These are phyloP conservation scores for Cactoblastis cactorum DNA, from an alignment of 2,888 invertebrate species.

Conservation along the genomic window DNA sequence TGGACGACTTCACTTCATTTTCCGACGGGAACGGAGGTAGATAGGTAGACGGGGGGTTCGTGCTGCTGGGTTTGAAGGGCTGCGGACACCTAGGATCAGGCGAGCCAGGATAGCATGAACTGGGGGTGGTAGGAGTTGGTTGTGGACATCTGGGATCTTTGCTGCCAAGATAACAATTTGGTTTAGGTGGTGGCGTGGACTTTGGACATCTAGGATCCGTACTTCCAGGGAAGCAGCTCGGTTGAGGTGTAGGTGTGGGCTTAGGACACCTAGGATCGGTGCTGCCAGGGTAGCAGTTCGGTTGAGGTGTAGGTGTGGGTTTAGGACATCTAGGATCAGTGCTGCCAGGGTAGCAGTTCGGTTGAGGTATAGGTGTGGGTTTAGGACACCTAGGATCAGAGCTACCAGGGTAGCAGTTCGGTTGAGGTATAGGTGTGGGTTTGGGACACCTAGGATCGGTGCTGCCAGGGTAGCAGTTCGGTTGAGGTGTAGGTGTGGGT, in stretches of 20 bases:
- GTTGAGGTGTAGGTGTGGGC: slow-evolving; percentile 23
- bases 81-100: slow-evolving; percentile 63
- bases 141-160: slow-evolving; percentile 24
- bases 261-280: slow-evolving; percentile 28
- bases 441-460: slow-evolving; percentile 37
- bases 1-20: slow-evolving; percentile 54
- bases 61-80: slow-evolving; percentile 62
- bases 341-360: slow-evolving; percentile 33
- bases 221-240: slow-evolving; percentile 36
- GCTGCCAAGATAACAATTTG: slow-evolving; percentile 31
- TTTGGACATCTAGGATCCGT: slow-evolving; percentile 30
- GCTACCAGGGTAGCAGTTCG: slow-evolving; percentile 33
- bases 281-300: slow-evolving; percentile 28
- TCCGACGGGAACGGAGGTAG: slow-evolving; percentile 66
- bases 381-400: slow-evolving; percentile 35
- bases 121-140: slow-evolving; percentile 45
- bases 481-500: slow-evolving; percentile 25
- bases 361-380: slow-evolving; percentile 28
- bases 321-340: slow-evolving; percentile 25
- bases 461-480: slow-evolving; percentile 34
- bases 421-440: slow-evolving; percentile 26
- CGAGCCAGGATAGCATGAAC: slow-evolving; percentile 65
- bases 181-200: slow-evolving; percentile 33
- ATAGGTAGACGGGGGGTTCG: slow-evolving; percentile 67
- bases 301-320: slow-evolving; percentile 18